Percentiles rank a stretch among this genome's conserved stretches.
Evolutionary conservation across 2,797 vertebrate genomes (phyloP).

Genomic region (Lagorchestes hirsutus): DNA sequence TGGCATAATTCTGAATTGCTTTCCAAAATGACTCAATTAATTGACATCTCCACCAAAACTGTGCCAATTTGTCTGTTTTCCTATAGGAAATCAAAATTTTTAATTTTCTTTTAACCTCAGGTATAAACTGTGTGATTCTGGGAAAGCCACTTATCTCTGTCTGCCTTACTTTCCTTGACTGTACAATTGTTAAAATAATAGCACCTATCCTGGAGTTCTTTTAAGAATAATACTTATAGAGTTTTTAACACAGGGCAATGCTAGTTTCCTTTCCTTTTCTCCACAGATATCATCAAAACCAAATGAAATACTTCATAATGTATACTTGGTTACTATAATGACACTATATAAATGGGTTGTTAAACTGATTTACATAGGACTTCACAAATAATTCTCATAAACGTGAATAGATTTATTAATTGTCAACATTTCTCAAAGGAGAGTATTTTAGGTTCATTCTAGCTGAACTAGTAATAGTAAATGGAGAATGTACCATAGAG

Average conservation of each 20-base stretch:
- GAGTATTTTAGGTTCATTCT: constrained; percentile 39
- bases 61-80: neutral
- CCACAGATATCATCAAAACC: no score
- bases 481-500: constrained; percentile 23
- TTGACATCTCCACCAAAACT: neutral
- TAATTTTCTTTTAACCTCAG: neutral
- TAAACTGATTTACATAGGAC: neutral
- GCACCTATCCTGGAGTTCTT: no score
- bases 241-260: no score
- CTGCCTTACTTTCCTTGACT: neutral
- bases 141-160: neutral
- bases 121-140: neutral
- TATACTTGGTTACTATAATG: no score
- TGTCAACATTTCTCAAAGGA: neutral
- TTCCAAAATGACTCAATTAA: no score
- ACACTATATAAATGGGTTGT: no score
- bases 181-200: no score
- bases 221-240: no score
- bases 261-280: no score
- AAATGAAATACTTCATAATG: no score
- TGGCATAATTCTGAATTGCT: no score
- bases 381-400: neutral
- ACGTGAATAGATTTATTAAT: neutral
- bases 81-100: neutral
- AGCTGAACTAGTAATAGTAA: constrained; percentile 47